These are phyloP conservation scores for Siniperca obscura DNA, from an alignment of 2,797 vertebrate genomes.

Conservation along the genomic window DNA sequence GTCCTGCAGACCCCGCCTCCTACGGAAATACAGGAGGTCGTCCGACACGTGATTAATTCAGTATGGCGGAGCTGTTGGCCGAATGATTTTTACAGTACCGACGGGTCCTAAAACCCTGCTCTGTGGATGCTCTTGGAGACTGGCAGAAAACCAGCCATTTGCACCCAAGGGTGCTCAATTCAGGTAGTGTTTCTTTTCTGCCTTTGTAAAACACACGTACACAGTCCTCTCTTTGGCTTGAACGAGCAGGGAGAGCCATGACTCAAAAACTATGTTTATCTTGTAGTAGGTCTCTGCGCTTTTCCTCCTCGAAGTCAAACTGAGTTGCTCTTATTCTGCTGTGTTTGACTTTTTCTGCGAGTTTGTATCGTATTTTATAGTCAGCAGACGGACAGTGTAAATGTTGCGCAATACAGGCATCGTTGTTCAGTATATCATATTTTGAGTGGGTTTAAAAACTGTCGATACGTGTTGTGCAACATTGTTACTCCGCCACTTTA, in stretches of 20 bases:
- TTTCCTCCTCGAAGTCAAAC: conserved; percentile 1
- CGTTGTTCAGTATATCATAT: neutral
- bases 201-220: neutral
- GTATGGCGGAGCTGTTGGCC: conserved; percentile 82
- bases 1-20: conserved; percentile 70
- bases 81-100: conserved; percentile 61
- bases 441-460: neutral
- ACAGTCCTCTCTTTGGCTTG: neutral
- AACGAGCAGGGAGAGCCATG: neutral
- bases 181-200: conserved; percentile 35
- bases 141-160: neutral
- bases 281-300: neutral
- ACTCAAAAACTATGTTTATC: conserved; percentile 33
- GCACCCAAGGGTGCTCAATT: neutral
- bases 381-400: neutral
- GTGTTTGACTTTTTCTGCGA: neutral
- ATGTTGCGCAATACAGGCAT: conserved; percentile 45
- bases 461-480: conserved; percentile 44
- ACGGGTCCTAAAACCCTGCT: conserved; percentile 70
- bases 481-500: neutral
- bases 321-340: neutral
- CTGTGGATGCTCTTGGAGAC: conserved; percentile 50
- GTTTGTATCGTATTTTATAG: neutral
- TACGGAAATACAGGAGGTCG: conserved; percentile 71
- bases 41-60: conserved; percentile 83